Evolutionary conservation across 2,797 vertebrate species (phyloP).

Genomic region (Garrulus glandarius): DNA sequence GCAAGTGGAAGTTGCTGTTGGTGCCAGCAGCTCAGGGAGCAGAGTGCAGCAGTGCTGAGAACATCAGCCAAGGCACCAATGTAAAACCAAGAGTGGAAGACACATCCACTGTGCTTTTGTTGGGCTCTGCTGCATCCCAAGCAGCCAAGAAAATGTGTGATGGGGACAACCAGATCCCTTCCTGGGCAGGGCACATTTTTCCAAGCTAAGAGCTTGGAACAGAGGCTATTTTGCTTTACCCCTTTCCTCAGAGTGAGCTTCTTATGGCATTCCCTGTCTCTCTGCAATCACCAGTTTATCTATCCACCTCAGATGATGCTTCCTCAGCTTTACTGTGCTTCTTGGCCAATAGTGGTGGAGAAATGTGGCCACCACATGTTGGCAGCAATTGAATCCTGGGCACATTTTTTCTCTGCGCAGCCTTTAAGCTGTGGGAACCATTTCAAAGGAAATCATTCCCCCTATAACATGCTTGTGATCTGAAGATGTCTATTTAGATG

Average conservation of each 20-base stretch:
- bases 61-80: not conserved
- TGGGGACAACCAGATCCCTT: not conserved
- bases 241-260: not conserved
- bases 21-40: not conserved
- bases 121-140: not conserved
- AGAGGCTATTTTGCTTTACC: not conserved
- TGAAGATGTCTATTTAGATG: slow-evolving; percentile 81
- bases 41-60: not conserved
- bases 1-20: not conserved
- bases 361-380: slow-evolving; percentile 90
- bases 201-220: not conserved
- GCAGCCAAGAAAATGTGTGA: not conserved
- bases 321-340: not conserved
- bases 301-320: slow-evolving; percentile 45
- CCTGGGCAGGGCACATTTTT: not conserved
- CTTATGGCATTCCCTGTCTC: not conserved
- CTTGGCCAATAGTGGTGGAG: slow-evolving; percentile 50
- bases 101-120: not conserved
- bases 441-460: slow-evolving; percentile 85
- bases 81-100: not conserved
- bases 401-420: slow-evolving; percentile 71
- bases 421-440: slow-evolving; percentile 81
- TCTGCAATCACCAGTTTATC: slow-evolving; percentile 37
- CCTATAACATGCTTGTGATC: slow-evolving; percentile 82
- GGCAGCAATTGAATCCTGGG: slow-evolving; percentile 77